Base-by-base conservation (phyloP, 2,888 invertebrate species). In the Macaria liturata region DNA sequence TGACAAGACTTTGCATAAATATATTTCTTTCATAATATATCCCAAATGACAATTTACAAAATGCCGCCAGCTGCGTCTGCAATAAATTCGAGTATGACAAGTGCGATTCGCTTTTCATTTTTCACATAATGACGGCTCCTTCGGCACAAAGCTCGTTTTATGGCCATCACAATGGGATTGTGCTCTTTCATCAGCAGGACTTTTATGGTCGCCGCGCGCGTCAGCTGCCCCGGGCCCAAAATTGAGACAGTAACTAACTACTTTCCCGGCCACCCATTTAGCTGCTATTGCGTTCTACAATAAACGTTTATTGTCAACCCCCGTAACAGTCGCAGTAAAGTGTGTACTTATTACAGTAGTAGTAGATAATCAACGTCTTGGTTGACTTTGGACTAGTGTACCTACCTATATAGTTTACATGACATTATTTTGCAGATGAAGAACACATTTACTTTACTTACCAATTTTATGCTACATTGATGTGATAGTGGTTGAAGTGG, bases 91-190 rank as follows among this genome's bases (percentile, higher is more conserved):
- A 82, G 78, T 83, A 78, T 84, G 88, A 87, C 86, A 84, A 88
- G 83, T 84, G 76, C 78, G 76, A 88, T 87, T 86, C 83, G 80
- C 84, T 86, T 88, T 87, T 83, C 84, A 88, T 89, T 90, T 91
- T 86, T 87, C 83, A 86, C 76, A 81, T 84, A 87, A 88, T 83
- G 86, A 83, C 83, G 74, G 79, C 78, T 81, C 73, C 80, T 83
- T 78, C 71, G 80, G 76, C 82, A 88, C 86, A 91, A 90, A 88
- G 87, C 78, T 80, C 81, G 79, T 86, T 90, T 90, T 87, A 88
- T 86, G 78, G 81, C 83, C 73, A 69, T 83, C 81, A 89, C 89
- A 91, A 89, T 88, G 84, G 81, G 78, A 89, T 88, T 89, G 88
- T 90, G 81, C 86, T 86, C 90, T 88, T 87, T 90, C 86, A 90